A percentile compares a stretch with the other conserved stretches of the same genome.
phyloP scores from a whole-genome alignment of 2,113 vertebrate genomes.

The Caranx ignobilis region DNA sequence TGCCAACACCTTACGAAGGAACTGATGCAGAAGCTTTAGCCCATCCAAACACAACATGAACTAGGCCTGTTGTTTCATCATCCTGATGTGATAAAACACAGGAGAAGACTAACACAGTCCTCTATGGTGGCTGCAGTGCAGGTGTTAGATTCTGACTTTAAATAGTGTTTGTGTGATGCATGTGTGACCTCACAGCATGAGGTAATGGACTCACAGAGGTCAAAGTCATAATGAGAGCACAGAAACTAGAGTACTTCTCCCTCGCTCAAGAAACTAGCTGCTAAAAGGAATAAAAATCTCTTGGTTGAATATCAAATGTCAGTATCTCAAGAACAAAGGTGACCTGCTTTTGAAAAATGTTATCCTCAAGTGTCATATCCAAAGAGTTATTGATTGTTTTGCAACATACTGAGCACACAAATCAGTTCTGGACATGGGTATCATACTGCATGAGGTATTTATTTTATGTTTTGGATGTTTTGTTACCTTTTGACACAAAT shows the following conservation, averaged over 20 bases:
- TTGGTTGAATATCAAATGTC: not conserved
- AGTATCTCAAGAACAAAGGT: not conserved
- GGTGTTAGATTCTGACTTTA: slow-evolving; percentile 57
- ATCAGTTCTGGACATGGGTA: not conserved
- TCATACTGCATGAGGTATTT: not conserved
- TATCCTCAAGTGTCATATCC: not conserved
- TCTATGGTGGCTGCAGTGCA: slow-evolving; percentile 43
- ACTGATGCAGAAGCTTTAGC: slow-evolving; percentile 17
- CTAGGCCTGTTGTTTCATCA: not conserved
- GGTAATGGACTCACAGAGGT: slow-evolving; percentile 52
- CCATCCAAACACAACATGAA: slow-evolving; percentile 46
- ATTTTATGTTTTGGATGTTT: not conserved
- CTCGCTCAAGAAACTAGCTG: not conserved
- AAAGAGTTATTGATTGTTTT: not conserved
- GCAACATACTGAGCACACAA: not conserved
- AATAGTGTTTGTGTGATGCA: slow-evolving; percentile 39
- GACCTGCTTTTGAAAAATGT: not conserved
- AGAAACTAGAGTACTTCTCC: not conserved
- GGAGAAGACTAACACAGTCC: not conserved
- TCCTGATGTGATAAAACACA: not conserved
- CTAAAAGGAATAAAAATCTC: slow-evolving; percentile 8
- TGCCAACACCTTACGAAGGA: slow-evolving; percentile 36
- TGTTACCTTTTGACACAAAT: not conserved
- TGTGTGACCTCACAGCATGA: slow-evolving; percentile 69
- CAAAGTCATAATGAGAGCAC: slow-evolving; percentile 28